Percentiles rank a stretch among this genome's conserved stretches.
phyloP scores from a whole-genome alignment of 2,888 invertebrate genomes.

The Volucella bombylans region DNA sequence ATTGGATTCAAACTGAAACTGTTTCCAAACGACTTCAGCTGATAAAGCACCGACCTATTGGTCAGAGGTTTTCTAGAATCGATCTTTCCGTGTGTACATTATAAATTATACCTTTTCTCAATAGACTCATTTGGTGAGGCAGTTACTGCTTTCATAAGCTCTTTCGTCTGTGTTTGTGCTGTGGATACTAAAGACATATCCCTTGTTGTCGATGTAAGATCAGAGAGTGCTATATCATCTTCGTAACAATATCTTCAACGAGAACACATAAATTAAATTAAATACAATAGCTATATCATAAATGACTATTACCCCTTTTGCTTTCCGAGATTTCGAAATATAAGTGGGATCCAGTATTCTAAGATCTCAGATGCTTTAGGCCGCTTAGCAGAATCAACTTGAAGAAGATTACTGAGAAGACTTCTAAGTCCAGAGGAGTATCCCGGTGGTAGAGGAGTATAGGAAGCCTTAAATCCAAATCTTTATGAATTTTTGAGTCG shows the following conservation, averaged over 20 bases:
- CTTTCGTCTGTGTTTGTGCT: slow-evolving; percentile 80
- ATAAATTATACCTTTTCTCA: slow-evolving; percentile 78
- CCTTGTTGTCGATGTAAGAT: slow-evolving; percentile 63
- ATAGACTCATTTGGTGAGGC: slow-evolving; percentile 79
- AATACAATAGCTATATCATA: not conserved
- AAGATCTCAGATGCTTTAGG: slow-evolving; percentile 86
- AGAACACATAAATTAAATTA: not conserved
- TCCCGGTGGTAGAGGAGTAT: slow-evolving; percentile 86
- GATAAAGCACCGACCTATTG: slow-evolving; percentile 84
- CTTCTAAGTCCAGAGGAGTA: slow-evolving; percentile 86
- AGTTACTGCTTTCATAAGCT: slow-evolving; percentile 81
- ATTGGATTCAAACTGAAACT: slow-evolving; percentile 84
- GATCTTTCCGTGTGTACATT: not conserved
- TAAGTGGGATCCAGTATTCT: slow-evolving; percentile 83
- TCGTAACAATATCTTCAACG: slow-evolving; percentile 79
- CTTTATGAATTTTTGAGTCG: not conserved
- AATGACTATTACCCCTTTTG: slow-evolving; percentile 79
- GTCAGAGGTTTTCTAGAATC: not conserved
- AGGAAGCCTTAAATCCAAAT: slow-evolving; percentile 84
- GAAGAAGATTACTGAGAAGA: slow-evolving; percentile 85
- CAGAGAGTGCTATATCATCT: slow-evolving; percentile 76
- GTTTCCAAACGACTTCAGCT: slow-evolving; percentile 84
- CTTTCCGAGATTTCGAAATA: slow-evolving; percentile 82
- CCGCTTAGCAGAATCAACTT: slow-evolving; percentile 85
- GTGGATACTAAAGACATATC: slow-evolving; percentile 75